Evolutionary conservation across 2,113 vertebrate species (phyloP).

Genomic region (Isichthys henryi): DNA sequence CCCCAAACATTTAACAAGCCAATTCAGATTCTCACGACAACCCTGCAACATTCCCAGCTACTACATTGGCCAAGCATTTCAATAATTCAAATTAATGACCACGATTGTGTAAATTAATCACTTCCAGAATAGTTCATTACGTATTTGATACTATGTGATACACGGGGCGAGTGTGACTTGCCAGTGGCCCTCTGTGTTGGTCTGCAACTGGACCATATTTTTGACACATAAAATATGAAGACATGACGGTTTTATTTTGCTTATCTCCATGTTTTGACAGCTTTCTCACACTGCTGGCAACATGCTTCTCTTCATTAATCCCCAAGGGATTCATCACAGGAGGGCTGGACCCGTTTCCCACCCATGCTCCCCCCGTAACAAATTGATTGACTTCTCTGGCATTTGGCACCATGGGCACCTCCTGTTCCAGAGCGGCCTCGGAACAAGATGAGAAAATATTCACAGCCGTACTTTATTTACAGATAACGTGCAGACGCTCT

Average conservation of each 20-base stretch:
- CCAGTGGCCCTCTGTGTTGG: not conserved
- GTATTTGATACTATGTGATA: not conserved
- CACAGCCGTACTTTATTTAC: conserved; percentile 31
- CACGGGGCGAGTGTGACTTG: not conserved
- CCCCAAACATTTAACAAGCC: not conserved
- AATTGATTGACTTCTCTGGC: not conserved
- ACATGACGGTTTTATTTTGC: not conserved
- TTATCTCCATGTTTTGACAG: not conserved
- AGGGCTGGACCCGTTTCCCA: not conserved
- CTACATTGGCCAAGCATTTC: not conserved
- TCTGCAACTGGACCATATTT: too few relatives aligned
- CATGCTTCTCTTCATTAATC: not conserved
- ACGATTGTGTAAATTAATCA: not conserved
- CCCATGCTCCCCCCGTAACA: not conserved
- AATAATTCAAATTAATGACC: not conserved
- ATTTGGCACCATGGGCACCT: conserved; percentile 20
- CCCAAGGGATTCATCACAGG: not conserved
- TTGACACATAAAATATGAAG: not conserved
- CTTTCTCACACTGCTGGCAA: not conserved
- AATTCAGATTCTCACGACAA: not conserved
- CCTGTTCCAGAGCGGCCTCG: not conserved
- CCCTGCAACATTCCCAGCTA: not conserved
- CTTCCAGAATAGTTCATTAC: not conserved
- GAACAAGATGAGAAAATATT: conserved; percentile 25
- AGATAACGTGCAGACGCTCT: conserved; percentile 17